Evolutionary conservation across 1,140 invertebrate species (phyloP), one percentile per base, ranked within the genome.

Genomic region (Acromyrmex charruanus): DNA sequence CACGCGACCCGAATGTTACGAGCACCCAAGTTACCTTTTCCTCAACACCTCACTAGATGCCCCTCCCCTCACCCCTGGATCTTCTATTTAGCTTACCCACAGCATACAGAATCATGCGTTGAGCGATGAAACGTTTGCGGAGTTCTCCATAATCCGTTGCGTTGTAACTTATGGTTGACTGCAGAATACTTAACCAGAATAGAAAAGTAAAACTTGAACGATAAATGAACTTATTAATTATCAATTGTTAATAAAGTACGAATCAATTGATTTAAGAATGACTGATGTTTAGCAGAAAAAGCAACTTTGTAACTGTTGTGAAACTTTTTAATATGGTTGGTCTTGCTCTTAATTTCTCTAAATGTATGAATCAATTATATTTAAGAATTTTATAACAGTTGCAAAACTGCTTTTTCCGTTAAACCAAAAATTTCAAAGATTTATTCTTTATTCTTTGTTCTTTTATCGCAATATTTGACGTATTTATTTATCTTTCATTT

Each of bases 1-100:
- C 58, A 59, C 16, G 58, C 49, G 65, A 31, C n/a, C 69, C 14
- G 10, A 75, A 84, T 75, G 77, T 81, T 75, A 49, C 59, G 55
- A 75, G 10, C 53, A 44, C 21, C 53, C 58, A 25, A 25, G 28
- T 39, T 71, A 31, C 55, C 39, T 72, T 74, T 74, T 65, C 68
- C 53, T 59, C 79, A 31, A 39, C 44, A 35, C 28, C 77, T 69
- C 12, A 35, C 39, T 35, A 63, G 49, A 68, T 39, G 44, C 53
- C 12, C 12, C 49, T n/a, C 12, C 31, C 31, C 31, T 75, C 18
- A 21, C 2, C n/a, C 12, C n/a, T n/a, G n/a, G 0, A 2, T 3
- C 35, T 31, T 75, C 55, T 39, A 75, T 84, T 75, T 61, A 74
- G 69, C 69, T 84, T 75, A 84, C 65, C 49, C 49, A 39, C 10